These are phyloP conservation scores for Ameiurus melas DNA, from an alignment of 2,113 vertebrate genomes.

Conservation along the genomic window DNA sequence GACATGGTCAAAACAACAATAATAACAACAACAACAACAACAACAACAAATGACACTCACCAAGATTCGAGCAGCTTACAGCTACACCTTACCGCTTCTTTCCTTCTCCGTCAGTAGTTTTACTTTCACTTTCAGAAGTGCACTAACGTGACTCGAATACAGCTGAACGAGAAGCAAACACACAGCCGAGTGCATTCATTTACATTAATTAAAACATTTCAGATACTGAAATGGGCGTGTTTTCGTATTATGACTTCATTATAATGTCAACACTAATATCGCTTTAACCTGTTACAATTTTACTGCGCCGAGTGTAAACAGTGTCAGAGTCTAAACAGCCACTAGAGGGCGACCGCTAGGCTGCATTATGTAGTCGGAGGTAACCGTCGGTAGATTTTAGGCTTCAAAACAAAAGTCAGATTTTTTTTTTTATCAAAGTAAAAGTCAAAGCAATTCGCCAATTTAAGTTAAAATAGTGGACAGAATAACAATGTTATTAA, in stretches of 20 bases:
- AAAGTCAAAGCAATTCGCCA: neutral
- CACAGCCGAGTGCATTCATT: neutral
- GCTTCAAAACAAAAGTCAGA: neutral
- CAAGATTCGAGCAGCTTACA: neutral
- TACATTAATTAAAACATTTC: too few species aligned
- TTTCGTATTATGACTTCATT: neutral
- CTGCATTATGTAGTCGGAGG: too few species aligned
- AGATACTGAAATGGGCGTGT: neutral
- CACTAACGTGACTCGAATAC: too few species aligned
- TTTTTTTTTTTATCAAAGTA: neutral
- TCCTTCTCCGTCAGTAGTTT: neutral
- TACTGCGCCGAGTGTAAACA: neutral
- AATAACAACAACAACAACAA: neutral
- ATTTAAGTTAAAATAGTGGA: neutral
- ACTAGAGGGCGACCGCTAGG: neutral
- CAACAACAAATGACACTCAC: neutral
- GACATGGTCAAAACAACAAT: neutral
- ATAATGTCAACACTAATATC: neutral
- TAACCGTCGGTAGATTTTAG: neutral
- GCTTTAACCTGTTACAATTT: too few species aligned
- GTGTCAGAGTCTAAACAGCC: neutral
- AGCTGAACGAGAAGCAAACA: neutral
- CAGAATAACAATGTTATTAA: neutral
- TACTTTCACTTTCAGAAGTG: slow-evolving; percentile 34
- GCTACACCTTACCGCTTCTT: too few species aligned